Percentiles rank a stretch among this genome's conserved stretches.
These are phyloP conservation scores for Ceramica pisi DNA, from an alignment of 2,888 invertebrate species.

Conservation along the genomic window DNA sequence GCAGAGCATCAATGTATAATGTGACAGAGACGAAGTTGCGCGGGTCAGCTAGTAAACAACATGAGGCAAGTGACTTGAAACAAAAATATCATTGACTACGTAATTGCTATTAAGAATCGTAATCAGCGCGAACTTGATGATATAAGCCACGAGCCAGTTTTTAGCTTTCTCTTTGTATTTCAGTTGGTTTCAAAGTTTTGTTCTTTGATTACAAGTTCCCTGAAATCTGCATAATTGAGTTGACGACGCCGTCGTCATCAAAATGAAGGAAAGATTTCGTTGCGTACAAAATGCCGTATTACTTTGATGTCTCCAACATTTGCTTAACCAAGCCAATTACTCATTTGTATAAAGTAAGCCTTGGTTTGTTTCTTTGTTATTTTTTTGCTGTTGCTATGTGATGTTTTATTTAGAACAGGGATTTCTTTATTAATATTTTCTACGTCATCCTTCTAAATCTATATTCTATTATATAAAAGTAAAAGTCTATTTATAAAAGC, in stretches of 20 bases:
- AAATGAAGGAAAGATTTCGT: slow-evolving; percentile 60
- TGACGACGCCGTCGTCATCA: slow-evolving; percentile 54
- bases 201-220: slow-evolving; percentile 68
- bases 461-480: no score
- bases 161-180: slow-evolving; percentile 51
- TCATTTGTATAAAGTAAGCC: slow-evolving; percentile 58
- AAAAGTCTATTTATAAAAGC: no score
- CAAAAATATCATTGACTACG: not conserved
- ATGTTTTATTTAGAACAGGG: not conserved
- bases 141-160: slow-evolving; percentile 41
- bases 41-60: no score
- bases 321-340: slow-evolving; percentile 59
- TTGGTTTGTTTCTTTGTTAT: slow-evolving; percentile 22
- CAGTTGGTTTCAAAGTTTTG: slow-evolving; percentile 61
- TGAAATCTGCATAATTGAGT: slow-evolving; percentile 67
- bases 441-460: no score
- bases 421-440: no score
- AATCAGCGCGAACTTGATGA: slow-evolving; percentile 22
- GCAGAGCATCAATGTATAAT: no score
- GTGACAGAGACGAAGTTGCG: no score
- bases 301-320: slow-evolving; percentile 52
- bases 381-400: slow-evolving; percentile 8
- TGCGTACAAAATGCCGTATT: slow-evolving; percentile 55
- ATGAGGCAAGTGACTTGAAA: not conserved
- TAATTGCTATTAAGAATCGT: slow-evolving; percentile 24